Percentiles rank a stretch among this genome's conserved stretches.
phyloP scores from a whole-genome alignment of 2,888 invertebrate genomes.

The Heteromyza rotundicornis region DNA sequence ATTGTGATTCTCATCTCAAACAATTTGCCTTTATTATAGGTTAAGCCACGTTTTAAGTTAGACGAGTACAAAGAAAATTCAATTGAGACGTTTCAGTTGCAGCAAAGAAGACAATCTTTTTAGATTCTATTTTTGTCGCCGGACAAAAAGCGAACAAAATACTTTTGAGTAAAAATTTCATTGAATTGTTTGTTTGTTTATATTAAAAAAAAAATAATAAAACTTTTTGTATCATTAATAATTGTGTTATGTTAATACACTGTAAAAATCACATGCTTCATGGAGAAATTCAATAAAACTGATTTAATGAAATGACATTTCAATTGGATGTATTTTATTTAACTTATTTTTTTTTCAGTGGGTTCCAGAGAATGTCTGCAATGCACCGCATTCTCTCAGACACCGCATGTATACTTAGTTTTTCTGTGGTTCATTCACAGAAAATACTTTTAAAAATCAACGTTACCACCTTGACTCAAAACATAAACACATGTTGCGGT shows the following conservation, averaged over 20 bases:
- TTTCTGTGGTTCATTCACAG: too few relatives aligned
- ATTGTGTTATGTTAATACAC: conserved; percentile 13
- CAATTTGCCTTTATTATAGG: conserved; percentile 22
- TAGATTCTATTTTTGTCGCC: too few relatives aligned
- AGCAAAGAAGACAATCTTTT: conserved; percentile 12
- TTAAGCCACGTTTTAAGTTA: conserved; percentile 17
- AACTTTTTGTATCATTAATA: background rate
- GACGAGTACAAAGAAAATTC: conserved; percentile 27
- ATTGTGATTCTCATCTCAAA: background rate
- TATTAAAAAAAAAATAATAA: too few relatives aligned
- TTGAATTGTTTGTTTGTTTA: background rate
- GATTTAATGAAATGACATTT: background rate
- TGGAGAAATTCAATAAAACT: background rate
- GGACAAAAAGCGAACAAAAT: conserved; percentile 2
- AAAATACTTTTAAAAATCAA: too few relatives aligned
- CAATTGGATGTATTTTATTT: too few relatives aligned
- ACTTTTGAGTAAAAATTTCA: conserved; percentile 17
- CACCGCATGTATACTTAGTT: too few relatives aligned
- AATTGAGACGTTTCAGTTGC: conserved; percentile 21
- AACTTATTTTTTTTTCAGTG: too few relatives aligned
- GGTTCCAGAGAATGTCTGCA: too few relatives aligned
- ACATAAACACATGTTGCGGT: too few relatives aligned
- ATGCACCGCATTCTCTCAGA: too few relatives aligned
- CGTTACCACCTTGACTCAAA: too few relatives aligned
- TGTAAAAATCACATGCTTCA: conserved; percentile 19